Percentiles rank a stretch among this genome's conserved stretches.
phyloP scores from a whole-genome alignment of 2,113 vertebrate species.

The Myodes glareolus region DNA sequence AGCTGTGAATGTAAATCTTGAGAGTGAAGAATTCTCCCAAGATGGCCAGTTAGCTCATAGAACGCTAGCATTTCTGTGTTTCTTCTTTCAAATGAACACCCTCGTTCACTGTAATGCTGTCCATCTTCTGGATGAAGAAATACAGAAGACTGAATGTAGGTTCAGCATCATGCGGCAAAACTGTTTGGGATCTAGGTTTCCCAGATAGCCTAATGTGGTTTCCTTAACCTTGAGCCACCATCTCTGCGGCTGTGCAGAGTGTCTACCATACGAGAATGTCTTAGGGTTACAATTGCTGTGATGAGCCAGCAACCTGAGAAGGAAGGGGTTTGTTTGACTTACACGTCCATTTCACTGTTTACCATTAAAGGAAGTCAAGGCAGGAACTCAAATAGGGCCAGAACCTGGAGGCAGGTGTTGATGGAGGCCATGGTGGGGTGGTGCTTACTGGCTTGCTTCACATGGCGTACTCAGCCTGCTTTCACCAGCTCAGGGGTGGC shows the following conservation, averaged over 20 bases:
- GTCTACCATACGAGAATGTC: neutral
- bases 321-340: neutral
- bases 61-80: neutral
- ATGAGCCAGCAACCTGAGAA: neutral
- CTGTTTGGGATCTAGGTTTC: neutral
- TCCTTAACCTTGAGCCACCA: neutral
- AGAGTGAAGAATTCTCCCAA: neutral
- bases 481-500: neutral
- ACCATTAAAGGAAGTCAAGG: neutral
- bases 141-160: neutral
- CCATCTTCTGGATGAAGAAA: neutral
- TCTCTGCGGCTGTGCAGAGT: neutral
- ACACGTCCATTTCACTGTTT: neutral
- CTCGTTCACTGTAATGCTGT: neutral
- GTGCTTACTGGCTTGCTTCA: neutral
- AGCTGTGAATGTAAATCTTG: neutral
- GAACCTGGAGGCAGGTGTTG: neutral
- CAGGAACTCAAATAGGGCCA: neutral
- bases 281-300: neutral
- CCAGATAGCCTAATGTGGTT: neutral
- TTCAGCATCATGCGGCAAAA: neutral
- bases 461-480: neutral
- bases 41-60: neutral
- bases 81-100: neutral
- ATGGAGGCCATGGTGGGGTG: neutral